These are phyloP conservation scores for Lagorchestes hirsutus DNA, from an alignment of 2,797 vertebrate genomes.

Conservation along the genomic window DNA sequence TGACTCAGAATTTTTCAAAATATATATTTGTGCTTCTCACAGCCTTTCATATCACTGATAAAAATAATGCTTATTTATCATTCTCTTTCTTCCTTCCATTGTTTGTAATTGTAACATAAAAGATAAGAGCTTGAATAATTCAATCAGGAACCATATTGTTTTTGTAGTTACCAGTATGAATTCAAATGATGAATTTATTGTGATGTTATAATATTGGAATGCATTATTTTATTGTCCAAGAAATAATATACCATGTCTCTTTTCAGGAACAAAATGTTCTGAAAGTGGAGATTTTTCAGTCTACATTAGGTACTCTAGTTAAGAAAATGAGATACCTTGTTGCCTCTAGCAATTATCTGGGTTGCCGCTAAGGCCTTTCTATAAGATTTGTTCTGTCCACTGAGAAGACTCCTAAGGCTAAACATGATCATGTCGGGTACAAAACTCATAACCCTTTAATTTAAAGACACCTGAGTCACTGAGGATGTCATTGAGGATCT, in stretches of 20 bases:
- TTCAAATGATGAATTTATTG: constrained; percentile 83
- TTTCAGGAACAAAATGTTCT: constrained; percentile 23
- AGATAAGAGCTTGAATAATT: constrained; percentile 82
- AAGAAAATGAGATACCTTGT: constrained; percentile 77
- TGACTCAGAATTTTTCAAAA: constrained; percentile 65
- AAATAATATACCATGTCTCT: constrained; percentile 42
- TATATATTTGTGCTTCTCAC: constrained; percentile 72
- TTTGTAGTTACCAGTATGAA: constrained; percentile 81
- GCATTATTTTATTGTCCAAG: constrained; percentile 31
- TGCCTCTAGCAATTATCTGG: constrained; percentile 67
- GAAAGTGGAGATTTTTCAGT: constrained; percentile 54
- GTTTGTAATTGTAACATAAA: constrained; percentile 84
- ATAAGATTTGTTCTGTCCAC: constrained; percentile 62
- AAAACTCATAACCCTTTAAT: constrained; percentile 64
- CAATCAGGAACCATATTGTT: constrained; percentile 84
- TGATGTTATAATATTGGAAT: constrained; percentile 79
- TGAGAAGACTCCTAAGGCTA: constrained; percentile 70
- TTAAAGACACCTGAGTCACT: constrained; percentile 58
- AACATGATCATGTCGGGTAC: constrained; percentile 59
- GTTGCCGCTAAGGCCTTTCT: constrained; percentile 61
- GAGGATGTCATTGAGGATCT: constrained; percentile 69
- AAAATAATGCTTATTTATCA: constrained; percentile 72
- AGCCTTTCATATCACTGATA: constrained; percentile 78
- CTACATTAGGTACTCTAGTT: constrained; percentile 63
- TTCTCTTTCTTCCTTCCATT: constrained; percentile 73